phyloP scores from a whole-genome alignment of 2,797 vertebrate species.

The Dryobates pubescens region DNA sequence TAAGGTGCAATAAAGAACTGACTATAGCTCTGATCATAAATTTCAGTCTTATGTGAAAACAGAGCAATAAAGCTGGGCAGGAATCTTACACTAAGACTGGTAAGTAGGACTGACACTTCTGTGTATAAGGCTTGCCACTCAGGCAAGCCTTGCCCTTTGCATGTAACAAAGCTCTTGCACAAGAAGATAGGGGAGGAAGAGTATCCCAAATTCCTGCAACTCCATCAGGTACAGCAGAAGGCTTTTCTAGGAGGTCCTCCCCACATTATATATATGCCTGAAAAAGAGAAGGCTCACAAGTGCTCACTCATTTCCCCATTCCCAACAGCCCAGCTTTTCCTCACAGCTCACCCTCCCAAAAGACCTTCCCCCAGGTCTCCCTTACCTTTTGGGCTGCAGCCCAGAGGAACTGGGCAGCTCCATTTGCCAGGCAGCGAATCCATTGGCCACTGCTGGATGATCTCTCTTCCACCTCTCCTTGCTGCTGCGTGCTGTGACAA shows the following conservation, averaged over 20 bases:
- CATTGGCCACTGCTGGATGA: rapidly evolving
- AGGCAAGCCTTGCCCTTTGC: not conserved
- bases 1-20: not conserved
- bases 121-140: not conserved
- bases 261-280: not conserved
- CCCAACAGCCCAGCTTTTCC: not conserved
- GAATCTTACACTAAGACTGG: not conserved
- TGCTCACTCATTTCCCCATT: no score
- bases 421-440: not conserved
- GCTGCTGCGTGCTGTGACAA: rapidly evolving
- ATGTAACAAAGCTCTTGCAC: not conserved
- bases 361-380: not conserved
- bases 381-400: not conserved
- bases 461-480: not conserved
- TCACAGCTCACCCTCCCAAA: not conserved
- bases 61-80: not conserved
- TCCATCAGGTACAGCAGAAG: not conserved
- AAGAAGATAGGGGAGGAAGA: not conserved
- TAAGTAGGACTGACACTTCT: not conserved
- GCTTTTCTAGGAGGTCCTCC: not conserved
- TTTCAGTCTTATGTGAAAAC: not conserved
- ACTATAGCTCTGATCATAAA: not conserved
- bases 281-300: not conserved
- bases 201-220: not conserved
- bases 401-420: not conserved